Evolutionary conservation across 2,113 vertebrate genomes (phyloP).

Genomic region (Smithornis capensis): DNA sequence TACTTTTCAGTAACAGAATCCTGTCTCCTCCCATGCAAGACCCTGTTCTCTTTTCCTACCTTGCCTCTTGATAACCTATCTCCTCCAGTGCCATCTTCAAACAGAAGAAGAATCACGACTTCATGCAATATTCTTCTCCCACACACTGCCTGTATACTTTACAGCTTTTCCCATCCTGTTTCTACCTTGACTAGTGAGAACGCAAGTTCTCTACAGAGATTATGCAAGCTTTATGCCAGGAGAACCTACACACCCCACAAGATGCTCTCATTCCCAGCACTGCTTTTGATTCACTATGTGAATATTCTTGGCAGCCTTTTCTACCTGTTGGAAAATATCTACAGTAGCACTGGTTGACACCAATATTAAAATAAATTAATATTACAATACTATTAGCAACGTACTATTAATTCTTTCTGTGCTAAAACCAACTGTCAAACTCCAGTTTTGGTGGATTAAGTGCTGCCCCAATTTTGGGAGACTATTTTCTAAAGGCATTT

Average conservation of each 20-base stretch:
- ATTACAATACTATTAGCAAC: not conserved
- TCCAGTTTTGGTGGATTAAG: not conserved
- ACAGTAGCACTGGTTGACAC: not conserved
- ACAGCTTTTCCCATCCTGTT: not conserved
- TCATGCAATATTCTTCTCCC: slow-evolving; percentile 32
- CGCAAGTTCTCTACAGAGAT: not conserved
- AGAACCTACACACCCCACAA: not conserved
- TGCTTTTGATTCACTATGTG: not conserved
- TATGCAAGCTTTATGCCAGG: slow-evolving; percentile 9
- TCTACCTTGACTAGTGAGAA: slow-evolving; percentile 24
- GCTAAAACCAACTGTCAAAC: not conserved
- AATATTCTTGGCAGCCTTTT: not conserved
- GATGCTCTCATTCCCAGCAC: not conserved
- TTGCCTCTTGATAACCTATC: not conserved
- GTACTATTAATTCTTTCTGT: not conserved
- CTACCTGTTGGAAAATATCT: slow-evolving; percentile 5
- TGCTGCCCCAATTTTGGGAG: not conserved
- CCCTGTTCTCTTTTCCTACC: not conserved
- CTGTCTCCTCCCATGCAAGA: not conserved
- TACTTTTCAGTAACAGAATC: not conserved
- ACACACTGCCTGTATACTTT: slow-evolving; percentile 14
- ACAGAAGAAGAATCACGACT: slow-evolving; percentile 12
- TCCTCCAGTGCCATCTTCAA: slow-evolving; percentile 6
- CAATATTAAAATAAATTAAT: not conserved
- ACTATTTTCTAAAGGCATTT: not conserved